Evolutionary conservation across 2,113 vertebrate genomes (phyloP).

Genomic region (Octodon degus): DNA sequence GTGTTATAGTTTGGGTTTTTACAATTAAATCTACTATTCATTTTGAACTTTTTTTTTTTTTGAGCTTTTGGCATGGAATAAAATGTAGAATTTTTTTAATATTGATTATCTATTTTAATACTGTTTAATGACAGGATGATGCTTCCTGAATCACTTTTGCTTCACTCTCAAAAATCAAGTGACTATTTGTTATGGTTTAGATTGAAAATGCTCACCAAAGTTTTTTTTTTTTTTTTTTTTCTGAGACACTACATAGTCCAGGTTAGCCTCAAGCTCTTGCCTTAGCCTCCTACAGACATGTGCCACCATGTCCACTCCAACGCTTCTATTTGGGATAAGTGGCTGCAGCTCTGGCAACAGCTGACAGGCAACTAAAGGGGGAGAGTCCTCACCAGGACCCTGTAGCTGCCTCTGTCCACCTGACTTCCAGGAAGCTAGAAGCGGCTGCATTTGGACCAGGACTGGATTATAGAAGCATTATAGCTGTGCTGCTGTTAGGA

Average conservation of each 20-base stretch:
- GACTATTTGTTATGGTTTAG: background rate
- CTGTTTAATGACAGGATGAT: background rate
- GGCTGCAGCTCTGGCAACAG: too few species aligned
- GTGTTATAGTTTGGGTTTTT: background rate
- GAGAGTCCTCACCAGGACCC: too few species aligned
- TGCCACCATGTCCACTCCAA: background rate
- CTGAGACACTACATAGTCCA: too few species aligned
- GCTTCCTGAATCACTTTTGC: background rate
- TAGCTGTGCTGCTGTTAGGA: background rate
- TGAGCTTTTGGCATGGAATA: background rate
- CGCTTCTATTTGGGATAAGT: background rate
- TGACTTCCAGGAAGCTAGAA: too few species aligned
- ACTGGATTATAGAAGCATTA: background rate
- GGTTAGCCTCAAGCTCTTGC: too few species aligned
- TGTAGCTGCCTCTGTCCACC: too few species aligned
- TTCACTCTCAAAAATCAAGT: background rate
- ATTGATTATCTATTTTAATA: background rate
- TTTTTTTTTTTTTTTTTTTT: background rate
- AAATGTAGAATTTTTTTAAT: background rate
- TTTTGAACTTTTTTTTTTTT: background rate
- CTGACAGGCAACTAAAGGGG: too few species aligned
- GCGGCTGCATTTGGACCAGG: background rate
- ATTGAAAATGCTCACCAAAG: background rate
- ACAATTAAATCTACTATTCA: slow-evolving; percentile 6
- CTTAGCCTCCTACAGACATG: too few species aligned